These are phyloP conservation scores for Vollenhovia emeryi DNA, from an alignment of 1,140 invertebrate species.

Conservation along the genomic window DNA sequence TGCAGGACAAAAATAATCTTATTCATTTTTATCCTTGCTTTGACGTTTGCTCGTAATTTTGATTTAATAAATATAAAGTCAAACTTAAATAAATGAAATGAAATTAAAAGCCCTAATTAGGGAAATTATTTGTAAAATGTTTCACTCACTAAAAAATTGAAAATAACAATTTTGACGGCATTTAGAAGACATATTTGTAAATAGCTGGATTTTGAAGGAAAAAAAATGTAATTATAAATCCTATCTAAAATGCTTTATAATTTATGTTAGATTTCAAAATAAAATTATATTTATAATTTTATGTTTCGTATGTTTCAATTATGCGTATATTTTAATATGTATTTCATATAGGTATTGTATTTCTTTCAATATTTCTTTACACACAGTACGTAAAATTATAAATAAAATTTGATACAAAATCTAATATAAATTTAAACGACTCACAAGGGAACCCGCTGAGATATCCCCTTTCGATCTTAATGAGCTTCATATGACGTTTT, in stretches of 20 bases:
- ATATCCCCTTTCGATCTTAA: no score
- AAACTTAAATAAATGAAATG: neutral
- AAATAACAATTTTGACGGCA: neutral
- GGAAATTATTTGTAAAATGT: neutral
- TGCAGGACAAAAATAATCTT: neutral
- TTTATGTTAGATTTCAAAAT: neutral
- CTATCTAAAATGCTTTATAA: neutral
- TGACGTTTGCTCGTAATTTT: neutral
- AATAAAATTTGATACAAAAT: neutral
- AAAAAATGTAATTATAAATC: neutral
- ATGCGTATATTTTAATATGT: neutral
- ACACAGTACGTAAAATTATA: neutral
- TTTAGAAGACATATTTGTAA: neutral
- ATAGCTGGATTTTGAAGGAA: neutral
- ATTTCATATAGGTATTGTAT: neutral
- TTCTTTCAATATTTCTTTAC: neutral
- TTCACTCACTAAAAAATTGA: neutral
- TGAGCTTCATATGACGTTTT: no score
- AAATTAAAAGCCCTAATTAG: neutral
- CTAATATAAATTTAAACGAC: neutral
- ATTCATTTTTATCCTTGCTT: neutral
- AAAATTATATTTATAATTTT: conserved; percentile 7
- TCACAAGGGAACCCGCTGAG: no score
- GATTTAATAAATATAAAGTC: neutral
- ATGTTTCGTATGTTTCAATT: no score